phyloP scores from a whole-genome alignment of 2,888 invertebrate species.

The Pinctada fucata region DNA sequence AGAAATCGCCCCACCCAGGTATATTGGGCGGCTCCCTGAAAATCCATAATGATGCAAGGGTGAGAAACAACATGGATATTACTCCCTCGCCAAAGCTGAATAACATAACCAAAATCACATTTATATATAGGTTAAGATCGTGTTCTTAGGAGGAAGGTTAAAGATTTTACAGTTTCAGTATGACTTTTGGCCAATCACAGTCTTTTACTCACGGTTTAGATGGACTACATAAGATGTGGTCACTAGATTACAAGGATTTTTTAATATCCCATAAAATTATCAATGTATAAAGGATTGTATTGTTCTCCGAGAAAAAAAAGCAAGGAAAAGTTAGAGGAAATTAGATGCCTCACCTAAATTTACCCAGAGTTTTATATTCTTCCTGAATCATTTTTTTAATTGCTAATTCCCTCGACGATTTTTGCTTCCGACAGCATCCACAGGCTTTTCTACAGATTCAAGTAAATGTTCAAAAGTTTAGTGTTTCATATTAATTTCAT shows the following conservation, averaged over 20 bases:
- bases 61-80: conserved; percentile 49
- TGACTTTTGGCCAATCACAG: background rate
- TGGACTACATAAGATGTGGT: too few relatives aligned
- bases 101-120: background rate
- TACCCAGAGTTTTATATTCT: conserved; percentile 29
- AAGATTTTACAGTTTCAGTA: too few relatives aligned
- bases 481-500: too few relatives aligned
- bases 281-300: too few relatives aligned
- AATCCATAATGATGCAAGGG: conserved; percentile 61
- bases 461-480: too few relatives aligned
- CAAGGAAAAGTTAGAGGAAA: too few relatives aligned
- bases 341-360: too few relatives aligned
- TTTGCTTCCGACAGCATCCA: conserved; percentile 24
- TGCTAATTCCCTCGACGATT: conserved; percentile 3
- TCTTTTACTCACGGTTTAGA: background rate
- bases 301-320: too few relatives aligned
- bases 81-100: conserved; percentile 51
- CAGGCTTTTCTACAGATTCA: conserved; percentile 1
- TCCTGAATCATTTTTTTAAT: conserved; percentile 16
- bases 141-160: too few relatives aligned
- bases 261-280: too few relatives aligned
- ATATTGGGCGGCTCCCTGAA: conserved; percentile 83
- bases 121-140: too few relatives aligned
- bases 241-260: too few relatives aligned
- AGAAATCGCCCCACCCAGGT: conserved; percentile 85